A percentile compares a stretch with the other conserved stretches of the same genome.
phyloP scores from a whole-genome alignment of 1,140 invertebrate species.

The Zaprionus tsacasi region DNA sequence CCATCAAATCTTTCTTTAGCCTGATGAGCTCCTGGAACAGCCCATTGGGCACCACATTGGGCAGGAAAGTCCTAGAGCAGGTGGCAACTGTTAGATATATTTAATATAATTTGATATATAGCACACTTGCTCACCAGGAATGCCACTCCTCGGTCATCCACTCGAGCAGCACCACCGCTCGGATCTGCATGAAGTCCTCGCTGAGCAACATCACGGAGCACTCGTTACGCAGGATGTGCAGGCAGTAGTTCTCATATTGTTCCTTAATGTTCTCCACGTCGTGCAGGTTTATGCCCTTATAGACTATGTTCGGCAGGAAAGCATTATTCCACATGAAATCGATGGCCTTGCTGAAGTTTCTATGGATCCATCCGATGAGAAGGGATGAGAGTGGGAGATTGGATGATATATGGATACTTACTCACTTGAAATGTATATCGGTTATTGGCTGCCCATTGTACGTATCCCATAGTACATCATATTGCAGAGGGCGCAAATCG shows the following conservation, averaged over 20 bases:
- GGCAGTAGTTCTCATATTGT: slow-evolving; percentile 52
- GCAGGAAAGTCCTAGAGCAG: slow-evolving; percentile 48
- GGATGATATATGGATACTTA: slow-evolving; percentile 9
- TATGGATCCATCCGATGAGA: not conserved
- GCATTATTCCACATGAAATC: slow-evolving; percentile 69
- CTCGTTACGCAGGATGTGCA: slow-evolving; percentile 61
- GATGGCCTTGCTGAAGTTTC: slow-evolving; percentile 55
- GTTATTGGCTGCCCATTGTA: slow-evolving; percentile 52
- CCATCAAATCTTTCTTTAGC: slow-evolving; percentile 47
- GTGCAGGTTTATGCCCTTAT: slow-evolving; percentile 50
- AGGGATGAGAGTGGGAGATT: not conserved
- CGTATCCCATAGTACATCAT: slow-evolving; percentile 57
- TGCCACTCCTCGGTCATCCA: slow-evolving; percentile 76
- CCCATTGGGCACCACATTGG: slow-evolving; percentile 42
- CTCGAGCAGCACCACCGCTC: slow-evolving; percentile 60
- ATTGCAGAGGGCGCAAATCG: slow-evolving; percentile 47
- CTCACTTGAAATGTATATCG: slow-evolving; percentile 64
- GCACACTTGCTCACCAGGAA: slow-evolving; percentile 45
- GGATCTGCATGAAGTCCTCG: slow-evolving; percentile 53
- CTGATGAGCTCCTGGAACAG: slow-evolving; percentile 61
- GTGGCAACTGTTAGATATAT: not conserved
- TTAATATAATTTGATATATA: not conserved
- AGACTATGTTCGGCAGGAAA: slow-evolving; percentile 52
- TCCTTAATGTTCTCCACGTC: slow-evolving; percentile 49
- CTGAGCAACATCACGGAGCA: slow-evolving; percentile 71